A percentile compares a stretch with the other conserved stretches of the same genome.
phyloP scores from a whole-genome alignment of 2,888 invertebrate species.

The Augiades crinisus region DNA sequence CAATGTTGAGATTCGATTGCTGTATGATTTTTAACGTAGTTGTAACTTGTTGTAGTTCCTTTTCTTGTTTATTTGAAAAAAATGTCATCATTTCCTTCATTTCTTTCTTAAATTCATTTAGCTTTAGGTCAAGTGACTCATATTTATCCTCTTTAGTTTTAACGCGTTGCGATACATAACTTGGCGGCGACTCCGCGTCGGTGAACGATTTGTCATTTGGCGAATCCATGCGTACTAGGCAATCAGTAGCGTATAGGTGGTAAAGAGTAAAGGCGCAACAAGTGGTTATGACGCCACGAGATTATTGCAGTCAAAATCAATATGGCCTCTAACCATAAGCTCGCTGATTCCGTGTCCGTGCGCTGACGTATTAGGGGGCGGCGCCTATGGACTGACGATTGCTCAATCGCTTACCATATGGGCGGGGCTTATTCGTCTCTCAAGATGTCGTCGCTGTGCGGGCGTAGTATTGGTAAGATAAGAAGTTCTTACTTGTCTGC shows the following conservation, averaged over 20 bases:
- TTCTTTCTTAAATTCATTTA: conserved; percentile 18
- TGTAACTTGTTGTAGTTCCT: neutral
- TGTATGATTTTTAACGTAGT: conserved; percentile 4
- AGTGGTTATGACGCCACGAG: neutral
- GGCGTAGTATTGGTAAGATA: neutral
- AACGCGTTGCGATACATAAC: neutral
- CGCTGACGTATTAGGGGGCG: neutral
- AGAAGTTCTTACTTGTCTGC: neutral
- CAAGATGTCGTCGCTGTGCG: neutral
- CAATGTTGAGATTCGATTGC: conserved; percentile 19
- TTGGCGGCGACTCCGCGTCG: neutral
- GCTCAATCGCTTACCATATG: neutral
- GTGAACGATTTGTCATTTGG: neutral
- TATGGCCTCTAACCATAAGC: neutral
- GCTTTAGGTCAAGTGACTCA: neutral
- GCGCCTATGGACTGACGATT: neutral
- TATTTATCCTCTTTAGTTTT: neutral
- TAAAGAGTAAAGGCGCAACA: too few species aligned
- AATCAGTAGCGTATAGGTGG: neutral
- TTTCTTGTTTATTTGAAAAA: conserved; percentile 19
- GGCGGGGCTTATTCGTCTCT: neutral
- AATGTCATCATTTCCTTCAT: conserved; percentile 12
- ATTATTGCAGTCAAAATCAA: neutral
- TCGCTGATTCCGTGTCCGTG: neutral
- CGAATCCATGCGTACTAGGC: neutral